Conservation (phyloP, 1,140 invertebrate species). For the Bombus pyrosoma region DNA sequence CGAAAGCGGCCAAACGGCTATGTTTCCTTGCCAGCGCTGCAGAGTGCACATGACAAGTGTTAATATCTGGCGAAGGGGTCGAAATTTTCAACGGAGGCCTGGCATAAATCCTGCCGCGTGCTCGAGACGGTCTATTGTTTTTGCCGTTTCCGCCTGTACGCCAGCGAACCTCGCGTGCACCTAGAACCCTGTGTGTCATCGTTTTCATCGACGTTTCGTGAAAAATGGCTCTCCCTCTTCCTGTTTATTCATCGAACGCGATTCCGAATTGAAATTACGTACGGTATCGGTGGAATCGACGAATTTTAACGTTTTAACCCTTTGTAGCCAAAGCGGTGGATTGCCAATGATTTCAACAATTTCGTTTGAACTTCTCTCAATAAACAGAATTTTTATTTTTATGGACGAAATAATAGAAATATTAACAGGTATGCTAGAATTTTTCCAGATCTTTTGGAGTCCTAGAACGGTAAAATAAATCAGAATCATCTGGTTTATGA, state of each 20-base stretch:
- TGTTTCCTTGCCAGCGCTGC: conserved; percentile 33
- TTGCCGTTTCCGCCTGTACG: conserved; percentile 34
- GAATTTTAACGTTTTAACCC: neutral
- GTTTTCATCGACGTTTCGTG: neutral
- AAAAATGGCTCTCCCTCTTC: neutral
- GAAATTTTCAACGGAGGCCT: conserved; percentile 33
- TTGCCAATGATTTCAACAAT: too few species aligned
- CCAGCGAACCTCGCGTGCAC: neutral
- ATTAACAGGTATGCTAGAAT: too few species aligned
- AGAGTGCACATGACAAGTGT: conserved; percentile 51
- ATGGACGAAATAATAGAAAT: too few species aligned
- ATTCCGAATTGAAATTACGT: neutral
- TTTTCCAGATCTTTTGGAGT: too few species aligned
- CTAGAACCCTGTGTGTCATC: neutral
- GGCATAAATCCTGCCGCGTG: conserved; percentile 51
- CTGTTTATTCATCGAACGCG: neutral
- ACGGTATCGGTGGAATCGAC: neutral
- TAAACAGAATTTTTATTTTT: too few species aligned
- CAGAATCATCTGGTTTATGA: too few species aligned
- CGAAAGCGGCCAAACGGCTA: conserved; percentile 1
- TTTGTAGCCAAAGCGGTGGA: too few species aligned
- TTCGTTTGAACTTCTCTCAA: too few species aligned
- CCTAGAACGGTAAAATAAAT: too few species aligned
- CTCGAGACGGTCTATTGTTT: conserved; percentile 51
- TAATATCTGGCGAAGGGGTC: conserved; percentile 37